Evolutionary conservation across 2,888 invertebrate genomes (phyloP), one percentile per base, ranked within the genome.

Genomic region (Orthonychiurus folsomi): DNA sequence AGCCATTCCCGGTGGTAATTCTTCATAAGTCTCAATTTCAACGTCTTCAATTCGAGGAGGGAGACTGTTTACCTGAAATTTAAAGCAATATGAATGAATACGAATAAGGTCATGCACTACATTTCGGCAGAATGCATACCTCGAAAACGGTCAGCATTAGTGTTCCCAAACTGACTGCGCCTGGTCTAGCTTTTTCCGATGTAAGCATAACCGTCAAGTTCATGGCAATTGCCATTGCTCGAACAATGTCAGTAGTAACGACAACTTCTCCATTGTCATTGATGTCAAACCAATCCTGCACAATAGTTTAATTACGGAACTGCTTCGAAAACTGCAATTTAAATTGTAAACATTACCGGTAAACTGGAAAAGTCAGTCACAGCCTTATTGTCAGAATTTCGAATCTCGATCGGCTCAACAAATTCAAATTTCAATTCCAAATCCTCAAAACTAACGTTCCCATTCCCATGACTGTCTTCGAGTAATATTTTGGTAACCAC

Each of bases 121-220:
- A 52, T 23, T 23, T n/a, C n/a, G n/a, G n/a, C n/a, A n/a, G n/a
- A n/a, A n/a, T n/a, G n/a, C n/a, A n/a, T n/a, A 52, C 52, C 66
- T 84, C 83, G 59, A 82, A 78, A 25, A 85, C 81, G 1, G 81
- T 82, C 26, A 85, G 78, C 70, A 84, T 81, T 47, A 87, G 75
- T 23, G 81, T 81, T 18, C 85, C 88, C 84, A 72, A 57, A 70
- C 67, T 62, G 18, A 53, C 59, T 0, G 60, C 24, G 3, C 66
- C 65, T 12, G 68, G 66, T 23, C 60, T 54, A 0, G 93, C 92
- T 0, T 88, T 87, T 0, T 85, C 85, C 75, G 93, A 94, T 0
- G 86, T 86, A 1, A 90, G 93, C 21, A 85, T 78, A 1, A 91
- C 86, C 0, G 88, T 86, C 59, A 92, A 81, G 18, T 88, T 84